Percentiles rank a stretch among this genome's conserved stretches.
Conservation (phyloP, 2,888 invertebrate genomes). For the Macrosiphum euphorbiae region DNA sequence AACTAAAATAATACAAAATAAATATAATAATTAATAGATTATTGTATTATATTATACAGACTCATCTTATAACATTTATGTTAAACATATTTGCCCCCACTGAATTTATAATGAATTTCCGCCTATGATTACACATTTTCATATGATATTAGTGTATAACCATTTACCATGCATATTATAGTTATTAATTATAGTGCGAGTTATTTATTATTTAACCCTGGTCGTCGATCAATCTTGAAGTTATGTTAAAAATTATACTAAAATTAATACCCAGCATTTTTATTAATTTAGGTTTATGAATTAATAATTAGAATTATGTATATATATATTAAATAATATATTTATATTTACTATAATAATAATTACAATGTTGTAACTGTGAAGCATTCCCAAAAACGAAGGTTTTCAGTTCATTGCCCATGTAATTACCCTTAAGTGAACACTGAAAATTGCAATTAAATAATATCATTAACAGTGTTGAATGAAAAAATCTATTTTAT, state of each 20-base stretch:
- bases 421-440: neutral
- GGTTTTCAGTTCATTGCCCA: neutral
- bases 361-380: neutral
- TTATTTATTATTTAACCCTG: neutral
- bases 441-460: neutral
- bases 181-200: neutral
- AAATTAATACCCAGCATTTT: neutral
- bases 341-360: neutral
- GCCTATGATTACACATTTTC: neutral
- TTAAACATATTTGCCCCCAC: neutral
- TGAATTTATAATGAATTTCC: neutral
- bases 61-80: neutral
- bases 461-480: neutral
- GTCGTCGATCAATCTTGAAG: neutral
- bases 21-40: neutral
- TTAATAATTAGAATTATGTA: neutral
- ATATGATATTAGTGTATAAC: neutral
- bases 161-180: neutral
- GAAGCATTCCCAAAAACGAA: neutral
- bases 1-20: neutral
- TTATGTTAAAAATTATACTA: neutral
- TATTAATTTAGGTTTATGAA: neutral
- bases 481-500: slow-evolving; percentile 20
- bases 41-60: neutral
- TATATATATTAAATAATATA: neutral